Percentiles rank a stretch among this genome's conserved stretches.
Evolutionary conservation across 2,113 vertebrate species (phyloP).

Genomic region (Dascyllus trimaculatus): DNA sequence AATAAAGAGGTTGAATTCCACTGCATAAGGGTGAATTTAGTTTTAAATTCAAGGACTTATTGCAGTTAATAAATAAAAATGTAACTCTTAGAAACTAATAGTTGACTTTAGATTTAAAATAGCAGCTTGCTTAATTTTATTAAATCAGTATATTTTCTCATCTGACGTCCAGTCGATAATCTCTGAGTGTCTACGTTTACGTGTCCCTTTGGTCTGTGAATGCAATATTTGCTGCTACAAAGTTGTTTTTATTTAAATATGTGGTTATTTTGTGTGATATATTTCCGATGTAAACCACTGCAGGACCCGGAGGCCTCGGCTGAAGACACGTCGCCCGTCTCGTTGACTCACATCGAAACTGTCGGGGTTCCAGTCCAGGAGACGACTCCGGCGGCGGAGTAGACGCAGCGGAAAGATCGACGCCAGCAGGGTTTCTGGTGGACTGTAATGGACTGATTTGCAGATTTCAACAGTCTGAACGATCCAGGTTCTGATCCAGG

Average conservation of each 20-base stretch:
- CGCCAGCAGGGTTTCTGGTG: background rate
- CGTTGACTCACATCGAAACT: slow-evolving; percentile 36
- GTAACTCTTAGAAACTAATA: too few relatives aligned
- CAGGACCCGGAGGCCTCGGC: slow-evolving; percentile 42
- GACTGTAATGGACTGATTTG: background rate
- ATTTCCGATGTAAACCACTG: slow-evolving; percentile 4
- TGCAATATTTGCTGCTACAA: slow-evolving; percentile 1
- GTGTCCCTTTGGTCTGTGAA: background rate
- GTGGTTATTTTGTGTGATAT: background rate
- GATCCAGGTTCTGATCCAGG: too few relatives aligned
- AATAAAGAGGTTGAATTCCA: too few relatives aligned
- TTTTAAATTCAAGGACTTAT: too few relatives aligned
- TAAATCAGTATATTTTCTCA: too few relatives aligned
- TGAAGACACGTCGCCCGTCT: background rate
- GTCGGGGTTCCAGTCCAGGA: slow-evolving; percentile 73
- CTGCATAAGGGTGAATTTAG: too few relatives aligned
- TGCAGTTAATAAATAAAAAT: too few relatives aligned
- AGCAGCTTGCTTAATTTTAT: too few relatives aligned
- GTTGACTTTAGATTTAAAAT: too few relatives aligned
- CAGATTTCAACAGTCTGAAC: background rate
- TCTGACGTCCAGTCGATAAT: too few relatives aligned
- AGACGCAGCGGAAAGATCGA: background rate
- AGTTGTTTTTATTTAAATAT: background rate
- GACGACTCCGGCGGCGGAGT: background rate
- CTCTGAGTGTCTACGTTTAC: too few relatives aligned